These are phyloP conservation scores for Catharus fuscescens DNA, from an alignment of 2,113 vertebrate genomes.

Conservation along the genomic window DNA sequence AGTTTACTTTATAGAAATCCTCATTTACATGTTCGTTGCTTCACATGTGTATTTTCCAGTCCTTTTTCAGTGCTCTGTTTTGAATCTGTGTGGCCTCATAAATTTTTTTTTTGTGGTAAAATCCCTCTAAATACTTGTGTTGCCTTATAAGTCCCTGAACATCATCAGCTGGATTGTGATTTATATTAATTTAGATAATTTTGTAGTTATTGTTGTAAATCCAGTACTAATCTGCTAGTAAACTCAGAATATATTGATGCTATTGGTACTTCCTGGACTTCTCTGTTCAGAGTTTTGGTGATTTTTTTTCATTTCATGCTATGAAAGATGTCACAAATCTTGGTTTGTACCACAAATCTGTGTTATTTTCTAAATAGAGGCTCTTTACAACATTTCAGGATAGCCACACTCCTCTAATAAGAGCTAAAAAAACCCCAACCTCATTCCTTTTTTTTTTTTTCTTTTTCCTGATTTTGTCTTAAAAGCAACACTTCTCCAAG, in stretches of 20 bases:
- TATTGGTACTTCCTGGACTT: not conserved
- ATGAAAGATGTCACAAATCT: not conserved
- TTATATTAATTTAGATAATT: not conserved
- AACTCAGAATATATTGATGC: not conserved
- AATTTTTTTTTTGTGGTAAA: not conserved
- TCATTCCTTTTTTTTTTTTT: fast-evolving
- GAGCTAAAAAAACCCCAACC: not conserved
- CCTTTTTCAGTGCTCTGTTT: not conserved
- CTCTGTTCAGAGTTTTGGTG: not conserved
- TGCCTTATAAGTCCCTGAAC: not conserved
- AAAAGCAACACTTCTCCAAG: not conserved
- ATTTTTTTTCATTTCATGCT: fast-evolving
- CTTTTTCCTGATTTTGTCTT: not conserved
- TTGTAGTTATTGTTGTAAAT: not conserved
- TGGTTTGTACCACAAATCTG: not conserved
- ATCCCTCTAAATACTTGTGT: not conserved
- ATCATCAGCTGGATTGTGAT: not conserved
- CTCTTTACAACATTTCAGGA: not conserved
- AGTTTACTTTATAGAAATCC: not conserved
- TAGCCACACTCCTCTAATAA: fast-evolving
- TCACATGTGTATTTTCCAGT: not conserved
- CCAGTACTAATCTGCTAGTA: not conserved
- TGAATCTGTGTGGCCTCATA: not conserved
- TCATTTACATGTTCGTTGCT: not conserved
- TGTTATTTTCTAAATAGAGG: not conserved